A percentile compares a stretch with the other conserved stretches of the same genome.
phyloP scores from a whole-genome alignment of 2,888 invertebrate genomes.

The Drosophila basisetae region DNA sequence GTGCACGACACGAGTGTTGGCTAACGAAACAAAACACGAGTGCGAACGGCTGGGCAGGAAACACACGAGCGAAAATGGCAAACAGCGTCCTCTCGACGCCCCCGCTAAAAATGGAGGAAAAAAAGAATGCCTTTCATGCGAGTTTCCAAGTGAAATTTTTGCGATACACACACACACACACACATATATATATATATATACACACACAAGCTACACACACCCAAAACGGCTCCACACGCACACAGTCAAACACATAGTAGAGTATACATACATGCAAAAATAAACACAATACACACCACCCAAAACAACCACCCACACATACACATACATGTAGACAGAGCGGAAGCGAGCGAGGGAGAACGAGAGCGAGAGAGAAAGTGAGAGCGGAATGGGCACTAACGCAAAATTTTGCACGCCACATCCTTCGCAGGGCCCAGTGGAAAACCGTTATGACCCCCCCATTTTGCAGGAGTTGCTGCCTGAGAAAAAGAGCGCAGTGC shows the following conservation, averaged over 20 bases:
- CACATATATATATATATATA: slow-evolving; percentile 32
- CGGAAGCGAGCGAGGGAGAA: slow-evolving; percentile 10
- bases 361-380: slow-evolving; percentile 19
- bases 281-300: slow-evolving; percentile 54
- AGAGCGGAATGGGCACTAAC: slow-evolving; percentile 50
- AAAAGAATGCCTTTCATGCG: slow-evolving; percentile 59
- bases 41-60: slow-evolving; percentile 61
- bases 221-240: slow-evolving; percentile 39
- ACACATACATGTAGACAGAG: slow-evolving; percentile 28
- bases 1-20: slow-evolving; percentile 21
- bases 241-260: slow-evolving; percentile 41
- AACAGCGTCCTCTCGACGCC: slow-evolving; percentile 54
- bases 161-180: slow-evolving; percentile 58
- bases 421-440: slow-evolving; percentile 62
- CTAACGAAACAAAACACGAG: slow-evolving; percentile 39
- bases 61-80: slow-evolving; percentile 68
- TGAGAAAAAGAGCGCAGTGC: slow-evolving; percentile 69
- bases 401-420: slow-evolving; percentile 75
- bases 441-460: slow-evolving; percentile 49
- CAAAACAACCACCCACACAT: slow-evolving; percentile 46
- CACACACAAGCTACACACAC: slow-evolving; percentile 43
- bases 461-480: slow-evolving; percentile 57
- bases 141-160: slow-evolving; percentile 79
- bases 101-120: slow-evolving; percentile 39
- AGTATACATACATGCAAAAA: slow-evolving; percentile 53